These are phyloP conservation scores for Cheilosia pagana DNA, from an alignment of 2,888 invertebrate genomes.

Conservation along the genomic window DNA sequence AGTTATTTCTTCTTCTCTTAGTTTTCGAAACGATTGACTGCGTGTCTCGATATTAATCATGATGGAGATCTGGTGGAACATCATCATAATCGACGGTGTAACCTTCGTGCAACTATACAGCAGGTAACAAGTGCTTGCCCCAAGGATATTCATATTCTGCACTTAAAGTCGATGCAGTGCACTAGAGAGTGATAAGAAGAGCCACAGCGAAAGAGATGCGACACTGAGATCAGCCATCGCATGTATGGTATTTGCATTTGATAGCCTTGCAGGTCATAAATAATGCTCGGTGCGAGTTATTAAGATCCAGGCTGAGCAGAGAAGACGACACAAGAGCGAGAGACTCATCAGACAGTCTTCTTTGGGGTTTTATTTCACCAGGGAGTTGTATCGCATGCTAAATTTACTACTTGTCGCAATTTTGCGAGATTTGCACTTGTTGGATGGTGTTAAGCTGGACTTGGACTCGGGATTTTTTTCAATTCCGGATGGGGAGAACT, in stretches of 20 bases:
- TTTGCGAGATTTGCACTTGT: slow-evolving; percentile 33
- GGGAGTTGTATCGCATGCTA: slow-evolving; percentile 38
- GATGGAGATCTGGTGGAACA: slow-evolving; percentile 55
- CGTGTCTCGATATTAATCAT: slow-evolving; percentile 44
- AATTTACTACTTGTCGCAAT: slow-evolving; percentile 33
- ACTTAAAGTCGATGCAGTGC: not conserved
- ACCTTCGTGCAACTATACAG: slow-evolving; percentile 24
- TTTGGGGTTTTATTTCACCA: slow-evolving; percentile 18
- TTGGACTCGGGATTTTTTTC: not conserved
- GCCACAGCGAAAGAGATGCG: slow-evolving; percentile 17
- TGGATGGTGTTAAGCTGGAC: not conserved
- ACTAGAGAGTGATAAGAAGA: slow-evolving; percentile 17
- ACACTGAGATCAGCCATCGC: slow-evolving; percentile 42
- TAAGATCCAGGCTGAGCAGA: slow-evolving; percentile 45
- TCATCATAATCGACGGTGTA: slow-evolving; percentile 47
- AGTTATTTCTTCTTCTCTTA: slow-evolving; percentile 13
- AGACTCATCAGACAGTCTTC: slow-evolving; percentile 41
- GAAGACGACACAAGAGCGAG: slow-evolving; percentile 14
- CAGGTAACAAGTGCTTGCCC: slow-evolving; percentile 65
- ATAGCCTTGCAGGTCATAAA: slow-evolving; percentile 71
- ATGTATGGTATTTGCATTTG: slow-evolving; percentile 74
- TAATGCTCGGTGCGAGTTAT: slow-evolving; percentile 68
- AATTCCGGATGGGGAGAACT: too few species aligned
- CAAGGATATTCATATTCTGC: slow-evolving; percentile 52
- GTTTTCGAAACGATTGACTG: slow-evolving; percentile 31